Evolutionary conservation across 2,113 vertebrate genomes (phyloP).

Genomic region (Piprites chloris): DNA sequence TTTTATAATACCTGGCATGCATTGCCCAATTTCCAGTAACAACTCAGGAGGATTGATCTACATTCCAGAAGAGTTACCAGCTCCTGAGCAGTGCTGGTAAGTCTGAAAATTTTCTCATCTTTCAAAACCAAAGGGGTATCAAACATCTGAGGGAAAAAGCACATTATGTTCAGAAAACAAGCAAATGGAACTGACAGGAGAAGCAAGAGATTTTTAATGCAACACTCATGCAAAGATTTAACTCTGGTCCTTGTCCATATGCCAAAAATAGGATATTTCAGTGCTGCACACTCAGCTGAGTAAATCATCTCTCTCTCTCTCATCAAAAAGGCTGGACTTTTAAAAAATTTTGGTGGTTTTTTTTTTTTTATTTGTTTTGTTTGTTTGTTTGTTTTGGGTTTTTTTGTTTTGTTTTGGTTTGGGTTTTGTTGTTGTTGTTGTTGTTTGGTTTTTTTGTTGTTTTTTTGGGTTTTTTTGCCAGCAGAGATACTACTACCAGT

Average conservation of each 20-base stretch:
- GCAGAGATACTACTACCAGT: not conserved
- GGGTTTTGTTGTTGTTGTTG: too few relatives aligned
- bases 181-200: not conserved
- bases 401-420: too few relatives aligned
- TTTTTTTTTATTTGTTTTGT: too few relatives aligned
- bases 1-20: not conserved
- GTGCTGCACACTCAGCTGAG: not conserved
- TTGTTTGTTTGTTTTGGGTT: too few relatives aligned
- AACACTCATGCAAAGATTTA: not conserved
- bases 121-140: not conserved
- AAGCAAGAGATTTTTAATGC: not conserved
- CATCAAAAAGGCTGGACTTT: not conserved
- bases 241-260: not conserved
- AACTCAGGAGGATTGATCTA: not conserved
- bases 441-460: too few relatives aligned
- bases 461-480: not conserved
- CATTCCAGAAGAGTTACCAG: not conserved
- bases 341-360: not conserved
- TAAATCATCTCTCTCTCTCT: not conserved
- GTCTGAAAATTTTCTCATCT: not conserved
- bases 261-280: not conserved
- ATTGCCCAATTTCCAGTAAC: not conserved
- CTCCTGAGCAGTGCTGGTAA: not conserved
- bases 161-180: not conserved
- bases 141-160: not conserved